Evolutionary conservation across 2,888 invertebrate genomes (phyloP), one percentile per base, ranked within the genome.

Genomic region (Brenthis ino): DNA sequence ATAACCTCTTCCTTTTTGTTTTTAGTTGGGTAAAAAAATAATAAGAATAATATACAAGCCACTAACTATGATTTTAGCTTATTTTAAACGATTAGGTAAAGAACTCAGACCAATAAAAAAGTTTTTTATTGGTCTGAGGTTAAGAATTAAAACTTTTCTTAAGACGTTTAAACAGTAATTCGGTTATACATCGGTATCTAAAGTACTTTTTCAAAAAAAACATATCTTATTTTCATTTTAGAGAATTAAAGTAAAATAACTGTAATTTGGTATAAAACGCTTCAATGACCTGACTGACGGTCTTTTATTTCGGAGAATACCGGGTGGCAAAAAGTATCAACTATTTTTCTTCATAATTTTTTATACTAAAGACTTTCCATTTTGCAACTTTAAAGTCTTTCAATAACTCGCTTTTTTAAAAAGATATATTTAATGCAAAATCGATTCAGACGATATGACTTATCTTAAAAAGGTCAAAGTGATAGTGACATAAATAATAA

Each of bases 191-290:
- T 12, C 11, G n/a, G 3, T 50, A 60, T 12, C 12, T 50, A n/a
- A n/a, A 14, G 60, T 50, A 60, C 28, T 60, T 60, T 60, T 28
- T 28, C 28, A 2, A 24, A 28, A 50, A 50, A 50, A 58, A 50
- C 13, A 60, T 37, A 48, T 53, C 16, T 6, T 33, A 13, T 55
- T 60, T 60, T 55, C 24, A 63, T 16, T 48, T 28, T 60, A 48
- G 13, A 48, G 48, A 60, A 60, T 48, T 60, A 60, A 60, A 60
- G n/a, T 48, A 58, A 58, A 58, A 33, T 63, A 66, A 64, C 63
- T 67, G 65, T 69, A 72, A 69, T 72, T 76, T 66, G 64, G 65
- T 57, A 68, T 68, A 65, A 67, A 74, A 76, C 74, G 76, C 74
- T 74, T 71, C 68, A 73, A 58, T 69, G 74, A 64, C 54, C 61